These are phyloP conservation scores for Smutsia gigantea DNA, from an alignment of 2,797 vertebrate genomes.

Conservation along the genomic window DNA sequence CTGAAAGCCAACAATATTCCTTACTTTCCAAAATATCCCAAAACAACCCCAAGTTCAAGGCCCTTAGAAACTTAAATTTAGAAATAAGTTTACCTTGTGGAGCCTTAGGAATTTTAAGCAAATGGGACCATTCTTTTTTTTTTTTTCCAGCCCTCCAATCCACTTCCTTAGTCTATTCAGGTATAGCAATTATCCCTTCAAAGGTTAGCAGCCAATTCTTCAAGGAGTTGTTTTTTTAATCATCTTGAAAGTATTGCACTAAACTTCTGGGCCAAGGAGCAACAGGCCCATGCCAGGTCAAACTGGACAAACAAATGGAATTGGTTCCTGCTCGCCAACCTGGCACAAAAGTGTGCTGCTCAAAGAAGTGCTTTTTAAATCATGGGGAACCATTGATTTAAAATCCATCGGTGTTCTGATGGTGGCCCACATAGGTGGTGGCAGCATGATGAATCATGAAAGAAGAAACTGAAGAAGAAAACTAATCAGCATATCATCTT, in stretches of 20 bases:
- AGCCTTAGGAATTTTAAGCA: background rate
- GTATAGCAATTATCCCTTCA: conserved; percentile 9
- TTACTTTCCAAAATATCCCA: conserved; percentile 63
- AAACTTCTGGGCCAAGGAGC: background rate
- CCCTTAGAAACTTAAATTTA: conserved; percentile 54
- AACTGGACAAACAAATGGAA: conserved; percentile 22
- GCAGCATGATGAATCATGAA: background rate
- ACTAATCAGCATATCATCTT: background rate
- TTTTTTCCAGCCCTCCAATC: conserved; percentile 1
- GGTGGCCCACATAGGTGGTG: background rate
- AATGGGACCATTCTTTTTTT: background rate
- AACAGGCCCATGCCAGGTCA: background rate
- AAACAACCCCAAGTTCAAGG: conserved; percentile 29
- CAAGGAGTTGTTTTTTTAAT: background rate
- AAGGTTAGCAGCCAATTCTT: background rate
- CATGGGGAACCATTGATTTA: background rate
- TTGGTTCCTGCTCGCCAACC: conserved; percentile 21
- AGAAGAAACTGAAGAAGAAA: conserved; percentile 38
- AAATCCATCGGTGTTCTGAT: conserved; percentile 22
- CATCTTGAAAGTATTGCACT: conserved; percentile 42
- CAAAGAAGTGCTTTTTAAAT: conserved; percentile 45
- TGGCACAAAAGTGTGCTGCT: background rate
- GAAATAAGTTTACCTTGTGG: conserved; percentile 5
- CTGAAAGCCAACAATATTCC: conserved; percentile 9
- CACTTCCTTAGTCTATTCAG: background rate